phyloP scores from a whole-genome alignment of 2,113 vertebrate genomes.

The Anoplopoma fimbria region DNA sequence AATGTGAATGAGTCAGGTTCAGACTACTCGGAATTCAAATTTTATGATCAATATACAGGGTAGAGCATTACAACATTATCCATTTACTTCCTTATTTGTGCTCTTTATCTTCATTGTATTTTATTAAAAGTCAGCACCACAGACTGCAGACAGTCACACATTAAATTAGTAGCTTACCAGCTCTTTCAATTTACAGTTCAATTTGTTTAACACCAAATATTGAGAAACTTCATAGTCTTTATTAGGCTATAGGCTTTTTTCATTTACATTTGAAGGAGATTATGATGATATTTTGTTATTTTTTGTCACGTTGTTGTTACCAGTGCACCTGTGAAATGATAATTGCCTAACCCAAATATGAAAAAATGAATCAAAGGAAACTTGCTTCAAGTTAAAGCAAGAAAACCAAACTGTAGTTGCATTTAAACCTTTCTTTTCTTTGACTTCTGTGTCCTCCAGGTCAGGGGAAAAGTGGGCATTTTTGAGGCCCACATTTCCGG shows the following conservation, averaged over 20 bases:
- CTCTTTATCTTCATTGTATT: background rate
- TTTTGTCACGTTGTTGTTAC: background rate
- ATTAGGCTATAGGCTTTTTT: too few species aligned
- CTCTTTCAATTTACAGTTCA: slow-evolving; percentile 1
- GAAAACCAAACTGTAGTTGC: slow-evolving; percentile 10
- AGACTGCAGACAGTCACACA: slow-evolving; percentile 1
- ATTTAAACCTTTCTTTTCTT: background rate
- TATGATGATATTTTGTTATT: background rate
- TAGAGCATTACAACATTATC: background rate
- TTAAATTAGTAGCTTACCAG: too few species aligned
- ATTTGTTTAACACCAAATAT: slow-evolving; percentile 23
- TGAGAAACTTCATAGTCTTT: background rate
- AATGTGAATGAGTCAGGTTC: background rate
- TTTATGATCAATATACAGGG: background rate
- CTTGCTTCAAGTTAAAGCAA: slow-evolving; percentile 27
- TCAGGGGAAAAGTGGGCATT: slow-evolving; percentile 90
- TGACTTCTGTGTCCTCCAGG: slow-evolving; percentile 60
- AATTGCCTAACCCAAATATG: background rate
- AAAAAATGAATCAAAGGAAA: slow-evolving; percentile 18
- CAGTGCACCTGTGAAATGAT: slow-evolving; percentile 24
- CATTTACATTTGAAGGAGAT: background rate
- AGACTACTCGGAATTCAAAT: background rate
- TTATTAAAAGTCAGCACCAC: background rate
- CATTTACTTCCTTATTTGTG: background rate
- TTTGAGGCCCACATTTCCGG: slow-evolving; percentile 94